These are phyloP conservation scores for Dromius quadrimaculatus DNA, from an alignment of 2,888 invertebrate species.

Conservation along the genomic window DNA sequence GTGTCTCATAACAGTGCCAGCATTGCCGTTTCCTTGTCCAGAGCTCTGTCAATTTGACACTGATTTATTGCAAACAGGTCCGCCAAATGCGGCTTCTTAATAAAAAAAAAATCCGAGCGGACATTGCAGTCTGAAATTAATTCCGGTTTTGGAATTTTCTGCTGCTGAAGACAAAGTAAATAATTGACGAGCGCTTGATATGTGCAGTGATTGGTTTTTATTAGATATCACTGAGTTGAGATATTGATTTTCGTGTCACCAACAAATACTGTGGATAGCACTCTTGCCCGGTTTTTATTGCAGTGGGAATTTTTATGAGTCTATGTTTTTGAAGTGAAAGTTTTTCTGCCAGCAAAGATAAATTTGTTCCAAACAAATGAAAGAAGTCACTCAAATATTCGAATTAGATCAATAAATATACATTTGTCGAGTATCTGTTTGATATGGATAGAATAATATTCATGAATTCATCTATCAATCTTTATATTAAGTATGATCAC, in stretches of 20 bases:
- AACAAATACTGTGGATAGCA: conserved; percentile 22
- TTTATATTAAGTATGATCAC: too few species aligned
- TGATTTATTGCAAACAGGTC: conserved; percentile 33
- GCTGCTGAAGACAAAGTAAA: conserved; percentile 28
- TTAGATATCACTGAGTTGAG: conserved; percentile 10
- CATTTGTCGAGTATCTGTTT: too few species aligned
- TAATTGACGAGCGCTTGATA: conserved; percentile 24
- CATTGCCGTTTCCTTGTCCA: too few species aligned
- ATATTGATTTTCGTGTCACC: conserved; percentile 27
- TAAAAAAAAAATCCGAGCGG: conserved; percentile 35
- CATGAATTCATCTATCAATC: too few species aligned
- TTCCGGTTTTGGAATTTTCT: conserved; percentile 35
- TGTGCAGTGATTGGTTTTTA: conserved; percentile 32
- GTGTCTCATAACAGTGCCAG: conserved; percentile 16
- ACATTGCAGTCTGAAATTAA: conserved; percentile 30
- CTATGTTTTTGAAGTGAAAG: conserved; percentile 5
- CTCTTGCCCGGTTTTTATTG: conserved; percentile 3
- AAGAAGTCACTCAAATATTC: too few species aligned
- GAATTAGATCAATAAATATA: too few species aligned
- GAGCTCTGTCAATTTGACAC: conserved; percentile 34
- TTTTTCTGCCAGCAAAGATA: too few species aligned
- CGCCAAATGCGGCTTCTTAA: conserved; percentile 27
- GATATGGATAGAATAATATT: too few species aligned
- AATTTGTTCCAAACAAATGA: too few species aligned
- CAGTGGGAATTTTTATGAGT: not conserved